Conservation (phyloP, 2,797 vertebrate species). For the Sylvia borin region DNA sequence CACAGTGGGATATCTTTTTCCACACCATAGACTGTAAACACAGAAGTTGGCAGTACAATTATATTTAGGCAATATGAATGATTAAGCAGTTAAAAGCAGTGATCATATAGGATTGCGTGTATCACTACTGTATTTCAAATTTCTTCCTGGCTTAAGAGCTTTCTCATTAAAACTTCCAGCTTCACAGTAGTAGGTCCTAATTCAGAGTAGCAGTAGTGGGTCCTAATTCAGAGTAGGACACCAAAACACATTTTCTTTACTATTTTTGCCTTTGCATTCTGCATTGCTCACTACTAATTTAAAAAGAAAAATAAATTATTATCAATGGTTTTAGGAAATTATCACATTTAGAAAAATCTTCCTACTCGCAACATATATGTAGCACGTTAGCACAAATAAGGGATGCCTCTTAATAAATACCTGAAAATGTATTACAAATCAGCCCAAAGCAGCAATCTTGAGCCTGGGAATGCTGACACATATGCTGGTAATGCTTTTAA, state of each 20-base stretch:
- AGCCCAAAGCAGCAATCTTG: neutral
- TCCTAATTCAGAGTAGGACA: neutral
- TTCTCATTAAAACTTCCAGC: slow-evolving; percentile 10
- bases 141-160: neutral
- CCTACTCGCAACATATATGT: neutral
- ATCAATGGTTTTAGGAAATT: neutral
- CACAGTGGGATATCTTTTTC: slow-evolving; percentile 58
- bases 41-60: slow-evolving; percentile 50
- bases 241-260: neutral
- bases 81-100: slow-evolving; percentile 49
- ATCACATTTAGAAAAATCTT: neutral
- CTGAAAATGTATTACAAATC: neutral
- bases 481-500: neutral
- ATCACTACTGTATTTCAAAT: neutral
- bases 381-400: neutral
- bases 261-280: neutral
- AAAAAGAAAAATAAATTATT: neutral
- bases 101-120: neutral
- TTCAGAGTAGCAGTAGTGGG: neutral
- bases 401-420: neutral
- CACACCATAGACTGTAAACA: slow-evolving; percentile 55
- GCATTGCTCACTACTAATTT: neutral
- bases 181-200: neutral
- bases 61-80: slow-evolving; percentile 46
- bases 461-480: neutral